Percentiles rank a stretch among this genome's conserved stretches.
Evolutionary conservation across 2,888 invertebrate genomes (phyloP).

Genomic region (Stenodema calcarata): DNA sequence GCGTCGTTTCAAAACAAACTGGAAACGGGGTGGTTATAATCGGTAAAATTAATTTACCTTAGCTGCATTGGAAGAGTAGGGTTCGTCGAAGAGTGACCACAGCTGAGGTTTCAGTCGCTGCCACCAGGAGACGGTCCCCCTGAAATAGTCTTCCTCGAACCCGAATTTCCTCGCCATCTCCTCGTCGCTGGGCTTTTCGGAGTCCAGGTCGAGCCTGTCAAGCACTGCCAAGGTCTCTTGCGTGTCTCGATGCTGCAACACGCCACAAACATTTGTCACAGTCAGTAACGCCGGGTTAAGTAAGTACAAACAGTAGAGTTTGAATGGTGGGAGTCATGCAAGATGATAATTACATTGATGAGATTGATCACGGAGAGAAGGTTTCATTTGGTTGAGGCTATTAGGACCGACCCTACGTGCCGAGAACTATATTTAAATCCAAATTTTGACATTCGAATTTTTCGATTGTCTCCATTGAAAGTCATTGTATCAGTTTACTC

Average conservation of each 20-base stretch:
- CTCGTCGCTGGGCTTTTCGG: constrained; percentile 96
- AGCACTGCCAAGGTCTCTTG: constrained; percentile 98
- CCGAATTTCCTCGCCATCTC: constrained; percentile 98
- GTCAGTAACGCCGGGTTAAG: background rate
- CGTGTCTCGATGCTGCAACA: constrained; percentile 88
- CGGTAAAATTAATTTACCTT: constrained; percentile 71
- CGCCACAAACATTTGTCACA: constrained; percentile 15
- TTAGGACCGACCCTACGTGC: too few species aligned
- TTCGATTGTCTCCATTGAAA: too few species aligned
- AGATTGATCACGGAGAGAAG: background rate
- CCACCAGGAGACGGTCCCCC: constrained; percentile 93
- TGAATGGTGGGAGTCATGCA: background rate
- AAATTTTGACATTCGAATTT: too few species aligned
- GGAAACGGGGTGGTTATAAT: too few species aligned
- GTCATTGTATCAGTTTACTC: too few species aligned
- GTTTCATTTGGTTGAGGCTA: too few species aligned
- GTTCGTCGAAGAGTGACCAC: constrained; percentile 99
- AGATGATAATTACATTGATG: background rate
- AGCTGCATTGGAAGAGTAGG: constrained; percentile 96
- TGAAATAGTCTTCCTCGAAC: constrained; percentile 91
- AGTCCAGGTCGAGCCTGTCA: constrained; percentile 96
- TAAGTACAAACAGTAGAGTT: background rate
- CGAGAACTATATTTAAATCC: too few species aligned
- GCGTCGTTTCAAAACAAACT: too few species aligned
- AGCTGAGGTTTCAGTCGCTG: constrained; percentile 95